phyloP scores from a whole-genome alignment of 2,797 vertebrate genomes.

The Danio tinwini region DNA sequence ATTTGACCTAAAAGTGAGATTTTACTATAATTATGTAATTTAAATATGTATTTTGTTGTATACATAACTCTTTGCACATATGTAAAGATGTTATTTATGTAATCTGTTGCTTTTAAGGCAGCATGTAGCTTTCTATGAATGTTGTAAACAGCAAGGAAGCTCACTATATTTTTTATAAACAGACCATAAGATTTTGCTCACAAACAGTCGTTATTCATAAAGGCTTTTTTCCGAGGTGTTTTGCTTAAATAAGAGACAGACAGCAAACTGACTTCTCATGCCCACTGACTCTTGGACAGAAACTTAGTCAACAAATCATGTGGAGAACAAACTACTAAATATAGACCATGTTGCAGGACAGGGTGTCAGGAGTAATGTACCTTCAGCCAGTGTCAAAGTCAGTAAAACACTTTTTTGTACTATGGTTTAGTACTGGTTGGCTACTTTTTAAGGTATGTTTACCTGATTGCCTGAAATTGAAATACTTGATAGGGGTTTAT shows the following conservation, averaged over 20 bases:
- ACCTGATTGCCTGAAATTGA: background rate
- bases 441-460: background rate
- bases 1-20: too few species aligned
- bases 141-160: background rate
- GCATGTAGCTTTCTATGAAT: background rate
- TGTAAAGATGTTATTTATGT: background rate
- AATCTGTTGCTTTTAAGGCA: background rate
- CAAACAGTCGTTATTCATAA: too few species aligned
- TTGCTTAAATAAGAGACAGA: background rate
- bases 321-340: slow-evolving; percentile 60
- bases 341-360: slow-evolving; percentile 46
- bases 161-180: background rate
- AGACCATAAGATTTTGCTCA: background rate
- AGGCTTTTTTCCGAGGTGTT: background rate
- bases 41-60: background rate
- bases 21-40: background rate
- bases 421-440: too few species aligned
- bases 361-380: background rate
- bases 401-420: background rate
- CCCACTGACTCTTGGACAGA: slow-evolving; percentile 3
- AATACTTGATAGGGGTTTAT: too few species aligned
- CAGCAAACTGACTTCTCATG: background rate
- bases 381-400: background rate
- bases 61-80: background rate
- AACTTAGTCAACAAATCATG: slow-evolving; percentile 50